Evolutionary conservation across 2,113 vertebrate genomes (phyloP).

Genomic region (Lepisosteus oculatus): DNA sequence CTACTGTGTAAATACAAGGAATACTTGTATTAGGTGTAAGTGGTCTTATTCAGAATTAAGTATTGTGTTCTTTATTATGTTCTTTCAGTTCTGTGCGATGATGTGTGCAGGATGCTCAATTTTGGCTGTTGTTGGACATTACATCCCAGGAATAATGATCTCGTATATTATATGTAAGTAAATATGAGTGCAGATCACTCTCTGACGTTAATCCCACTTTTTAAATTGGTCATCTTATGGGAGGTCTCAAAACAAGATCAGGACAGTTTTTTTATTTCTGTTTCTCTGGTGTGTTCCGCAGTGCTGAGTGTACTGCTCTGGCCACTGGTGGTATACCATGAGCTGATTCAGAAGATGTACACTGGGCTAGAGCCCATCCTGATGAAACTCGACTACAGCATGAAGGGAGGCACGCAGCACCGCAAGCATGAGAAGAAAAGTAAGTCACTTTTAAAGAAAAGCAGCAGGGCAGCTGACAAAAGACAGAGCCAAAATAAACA

Average conservation of each 20-base stretch:
- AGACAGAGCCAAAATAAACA: too few relatives aligned
- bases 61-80: neutral
- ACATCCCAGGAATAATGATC: conserved; percentile 98
- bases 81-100: conserved; percentile 84
- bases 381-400: conserved; percentile 99
- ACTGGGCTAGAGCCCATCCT: conserved; percentile 91
- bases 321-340: conserved; percentile 96
- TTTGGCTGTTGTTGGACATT: conserved; percentile 85
- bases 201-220: neutral
- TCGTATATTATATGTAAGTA: conserved; percentile 95
- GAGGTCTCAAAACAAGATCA: neutral
- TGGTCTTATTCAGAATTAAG: neutral
- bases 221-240: too few relatives aligned
- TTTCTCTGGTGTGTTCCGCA: conserved; percentile 38
- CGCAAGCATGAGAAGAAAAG: conserved; percentile 93
- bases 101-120: conserved; percentile 84
- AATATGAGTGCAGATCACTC: neutral
- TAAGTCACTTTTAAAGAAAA: conserved; percentile 56
- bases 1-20: too few relatives aligned
- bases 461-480: too few relatives aligned
- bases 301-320: conserved; percentile 93
- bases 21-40: too few relatives aligned
- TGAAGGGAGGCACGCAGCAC: conserved; percentile 89
- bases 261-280: neutral
- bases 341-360: conserved; percentile 98